phyloP scores from a whole-genome alignment of 2,888 invertebrate genomes.

The Archips xylosteana region DNA sequence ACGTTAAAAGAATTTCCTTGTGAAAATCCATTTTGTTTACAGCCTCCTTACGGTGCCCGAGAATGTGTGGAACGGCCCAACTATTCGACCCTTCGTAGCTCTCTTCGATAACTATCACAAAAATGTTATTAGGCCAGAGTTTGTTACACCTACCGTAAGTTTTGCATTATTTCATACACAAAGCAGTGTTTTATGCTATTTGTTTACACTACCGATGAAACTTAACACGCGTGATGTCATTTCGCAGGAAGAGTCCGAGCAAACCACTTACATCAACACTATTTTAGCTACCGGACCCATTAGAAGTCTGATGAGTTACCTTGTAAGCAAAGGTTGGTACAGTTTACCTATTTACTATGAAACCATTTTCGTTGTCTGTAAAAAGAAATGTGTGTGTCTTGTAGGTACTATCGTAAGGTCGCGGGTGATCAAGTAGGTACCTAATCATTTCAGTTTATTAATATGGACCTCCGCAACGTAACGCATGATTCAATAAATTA shows the following conservation, averaged over 20 bases:
- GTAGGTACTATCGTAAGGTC: too few relatives aligned
- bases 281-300: slow-evolving; percentile 90
- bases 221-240: slow-evolving; percentile 62
- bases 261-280: slow-evolving; percentile 88
- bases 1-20: not conserved
- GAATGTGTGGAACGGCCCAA: slow-evolving; percentile 87
- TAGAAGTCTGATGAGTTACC: slow-evolving; percentile 88
- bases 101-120: slow-evolving; percentile 93
- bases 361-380: too few relatives aligned
- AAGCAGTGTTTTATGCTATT: not conserved
- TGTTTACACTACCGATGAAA: slow-evolving; percentile 49
- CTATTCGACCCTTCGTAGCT: slow-evolving; percentile 88
- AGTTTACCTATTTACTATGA: too few relatives aligned
- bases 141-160: slow-evolving; percentile 85
- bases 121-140: slow-evolving; percentile 88
- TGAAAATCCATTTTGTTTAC: slow-evolving; percentile 47
- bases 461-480: too few relatives aligned
- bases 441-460: too few relatives aligned
- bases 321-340: slow-evolving; percentile 84
- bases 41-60: slow-evolving; percentile 89
- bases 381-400: too few relatives aligned
- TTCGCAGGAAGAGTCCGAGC: slow-evolving; percentile 88
- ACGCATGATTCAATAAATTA: too few relatives aligned
- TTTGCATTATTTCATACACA: slow-evolving; percentile 10
- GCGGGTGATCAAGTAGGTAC: too few relatives aligned